phyloP scores from a whole-genome alignment of 2,888 invertebrate species.

The Nycteola revayana region DNA sequence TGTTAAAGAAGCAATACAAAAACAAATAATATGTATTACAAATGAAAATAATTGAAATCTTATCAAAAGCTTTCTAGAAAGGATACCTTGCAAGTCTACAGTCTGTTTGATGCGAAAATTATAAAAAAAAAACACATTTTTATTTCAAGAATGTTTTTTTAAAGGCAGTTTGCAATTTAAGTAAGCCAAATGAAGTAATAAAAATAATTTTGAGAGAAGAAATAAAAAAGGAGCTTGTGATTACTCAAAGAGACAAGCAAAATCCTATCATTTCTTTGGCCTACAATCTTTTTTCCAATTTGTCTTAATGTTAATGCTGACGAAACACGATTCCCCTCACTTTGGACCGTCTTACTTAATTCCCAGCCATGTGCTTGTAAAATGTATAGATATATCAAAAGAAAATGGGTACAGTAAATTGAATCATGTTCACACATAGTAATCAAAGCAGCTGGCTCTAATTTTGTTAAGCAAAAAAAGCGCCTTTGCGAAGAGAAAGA shows the following conservation, averaged over 20 bases:
- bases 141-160: no score
- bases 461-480: constrained; percentile 8
- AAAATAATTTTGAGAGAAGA: constrained; percentile 47
- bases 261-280: constrained; percentile 56
- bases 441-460: constrained; percentile 18
- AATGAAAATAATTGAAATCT: no score
- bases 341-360: constrained; percentile 31
- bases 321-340: constrained; percentile 34
- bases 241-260: constrained; percentile 62
- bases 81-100: no score
- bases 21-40: no score
- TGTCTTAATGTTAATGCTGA: constrained; percentile 45
- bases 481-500: constrained; percentile 1
- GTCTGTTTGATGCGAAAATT: no score
- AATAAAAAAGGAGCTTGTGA: constrained; percentile 52
- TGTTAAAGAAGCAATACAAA: no score
- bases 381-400: constrained; percentile 29
- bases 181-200: constrained; percentile 56
- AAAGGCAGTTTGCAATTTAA: constrained; percentile 22
- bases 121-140: no score
- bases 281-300: constrained; percentile 61
- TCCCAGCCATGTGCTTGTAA: constrained; percentile 21
- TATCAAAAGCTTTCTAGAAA: no score
- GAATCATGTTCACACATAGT: constrained; percentile 23
- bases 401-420: constrained; percentile 25